Conservation (phyloP, 2,113 vertebrate genomes). For the Pogonocichla stellata region DNA sequence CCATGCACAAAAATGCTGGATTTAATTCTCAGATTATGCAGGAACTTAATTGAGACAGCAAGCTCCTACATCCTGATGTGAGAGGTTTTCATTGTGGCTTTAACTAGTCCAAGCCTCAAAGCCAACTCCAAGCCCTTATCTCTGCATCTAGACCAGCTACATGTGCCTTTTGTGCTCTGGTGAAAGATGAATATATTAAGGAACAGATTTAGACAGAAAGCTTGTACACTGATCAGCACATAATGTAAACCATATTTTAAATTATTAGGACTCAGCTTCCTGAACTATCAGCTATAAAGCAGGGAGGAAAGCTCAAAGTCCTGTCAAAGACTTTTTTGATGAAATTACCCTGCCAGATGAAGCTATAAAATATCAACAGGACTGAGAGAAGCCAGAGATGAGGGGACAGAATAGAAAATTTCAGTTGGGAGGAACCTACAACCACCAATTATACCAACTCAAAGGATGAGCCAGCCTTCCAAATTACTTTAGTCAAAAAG, state of each 20-base stretch:
- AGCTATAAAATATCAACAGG: not conserved
- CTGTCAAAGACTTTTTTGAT: not conserved
- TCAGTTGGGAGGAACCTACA: not conserved
- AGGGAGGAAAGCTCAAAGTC: not conserved
- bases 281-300: not conserved
- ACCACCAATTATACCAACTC: not conserved
- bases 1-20: not conserved
- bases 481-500: not conserved
- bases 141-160: not conserved
- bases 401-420: not conserved
- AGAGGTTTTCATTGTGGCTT: not conserved
- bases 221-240: not conserved
- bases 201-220: not conserved
- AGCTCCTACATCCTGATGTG: not conserved
- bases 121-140: not conserved
- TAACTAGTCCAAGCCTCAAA: constrained; percentile 1
- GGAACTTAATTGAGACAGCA: not conserved
- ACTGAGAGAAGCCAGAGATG: not conserved
- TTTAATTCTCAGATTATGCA: not conserved
- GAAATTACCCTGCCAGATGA: not conserved
- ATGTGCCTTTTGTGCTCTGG: not conserved
- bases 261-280: not conserved
- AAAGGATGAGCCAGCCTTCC: not conserved
- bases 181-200: not conserved
- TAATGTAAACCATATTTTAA: not conserved